Evolutionary conservation across 2,113 vertebrate species (phyloP).

Genomic region (Hylia prasina): DNA sequence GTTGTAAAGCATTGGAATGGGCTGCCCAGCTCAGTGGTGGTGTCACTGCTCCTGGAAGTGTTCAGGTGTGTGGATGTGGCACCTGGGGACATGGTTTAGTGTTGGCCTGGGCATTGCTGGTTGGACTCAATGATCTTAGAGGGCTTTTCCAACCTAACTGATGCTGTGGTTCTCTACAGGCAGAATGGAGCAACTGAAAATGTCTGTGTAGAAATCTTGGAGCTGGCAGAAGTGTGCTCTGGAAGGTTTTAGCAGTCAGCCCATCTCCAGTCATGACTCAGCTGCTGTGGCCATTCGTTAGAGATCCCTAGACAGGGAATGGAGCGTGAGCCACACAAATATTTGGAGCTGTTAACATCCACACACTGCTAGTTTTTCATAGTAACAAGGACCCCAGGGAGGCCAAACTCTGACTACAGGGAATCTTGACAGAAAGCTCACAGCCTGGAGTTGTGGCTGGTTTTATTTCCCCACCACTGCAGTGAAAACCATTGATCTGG

Average conservation of each 20-base stretch:
- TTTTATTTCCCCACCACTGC: not conserved
- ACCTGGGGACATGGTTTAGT: not conserved
- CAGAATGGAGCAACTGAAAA: not conserved
- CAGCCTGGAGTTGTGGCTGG: not conserved
- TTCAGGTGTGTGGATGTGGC: not conserved
- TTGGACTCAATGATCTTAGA: not conserved
- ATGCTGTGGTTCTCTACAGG: not conserved
- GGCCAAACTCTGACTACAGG: not conserved
- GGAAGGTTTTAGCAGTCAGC: not conserved
- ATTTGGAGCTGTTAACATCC: constrained; percentile 17
- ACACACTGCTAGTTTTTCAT: not conserved
- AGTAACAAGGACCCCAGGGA: not conserved
- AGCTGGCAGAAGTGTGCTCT: rapidly evolving
- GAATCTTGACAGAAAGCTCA: not conserved
- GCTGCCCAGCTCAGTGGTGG: not conserved
- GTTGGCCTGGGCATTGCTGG: not conserved
- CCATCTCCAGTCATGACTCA: not conserved
- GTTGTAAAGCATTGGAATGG: not conserved
- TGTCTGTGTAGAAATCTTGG: not conserved
- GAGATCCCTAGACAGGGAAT: not conserved
- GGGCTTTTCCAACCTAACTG: not conserved
- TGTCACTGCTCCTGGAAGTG: not conserved
- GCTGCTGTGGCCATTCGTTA: not conserved
- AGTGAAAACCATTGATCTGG: not conserved
- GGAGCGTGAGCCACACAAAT: constrained; percentile 15